Percentiles rank a stretch among this genome's conserved stretches.
Conservation (phyloP, 2,888 invertebrate species). For the Coecobrya sp. region DNA sequence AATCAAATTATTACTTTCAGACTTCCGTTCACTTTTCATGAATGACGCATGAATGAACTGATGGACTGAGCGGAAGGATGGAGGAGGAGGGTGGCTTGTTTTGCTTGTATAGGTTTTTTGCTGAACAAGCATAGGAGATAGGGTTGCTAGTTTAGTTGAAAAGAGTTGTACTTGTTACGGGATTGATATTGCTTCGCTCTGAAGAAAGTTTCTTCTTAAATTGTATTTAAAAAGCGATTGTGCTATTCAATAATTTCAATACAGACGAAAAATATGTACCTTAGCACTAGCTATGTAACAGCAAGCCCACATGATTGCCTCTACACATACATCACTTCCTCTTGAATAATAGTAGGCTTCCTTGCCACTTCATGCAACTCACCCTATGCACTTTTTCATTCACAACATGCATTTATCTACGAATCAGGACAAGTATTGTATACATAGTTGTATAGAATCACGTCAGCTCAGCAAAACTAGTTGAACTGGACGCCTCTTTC, state of each 20-base stretch:
- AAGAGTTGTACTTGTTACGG: constrained; percentile 36
- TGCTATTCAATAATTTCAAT: constrained; percentile 76
- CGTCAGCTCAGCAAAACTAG: constrained; percentile 53
- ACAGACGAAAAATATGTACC: not conserved
- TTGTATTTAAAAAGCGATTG: constrained; percentile 62
- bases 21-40: constrained; percentile 79
- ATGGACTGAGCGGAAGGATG: constrained; percentile 75
- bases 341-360: constrained; percentile 40
- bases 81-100: constrained; percentile 72
- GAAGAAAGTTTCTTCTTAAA: constrained; percentile 66
- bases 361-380: not conserved
- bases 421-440: constrained; percentile 40
- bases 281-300: not conserved
- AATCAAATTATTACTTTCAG: constrained; percentile 80
- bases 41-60: constrained; percentile 76
- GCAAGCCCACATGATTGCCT: not conserved
- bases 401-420: constrained; percentile 31
- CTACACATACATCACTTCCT: constrained; percentile 45
- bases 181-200: constrained; percentile 39
- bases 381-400: constrained; percentile 38
- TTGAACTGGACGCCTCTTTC: constrained; percentile 19
- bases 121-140: constrained; percentile 47
- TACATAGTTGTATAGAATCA: constrained; percentile 11
- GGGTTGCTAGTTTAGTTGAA: constrained; percentile 49
- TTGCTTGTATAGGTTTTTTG: constrained; percentile 64